phyloP scores from a whole-genome alignment of 2,113 vertebrate species.

The Penelope pileata region DNA sequence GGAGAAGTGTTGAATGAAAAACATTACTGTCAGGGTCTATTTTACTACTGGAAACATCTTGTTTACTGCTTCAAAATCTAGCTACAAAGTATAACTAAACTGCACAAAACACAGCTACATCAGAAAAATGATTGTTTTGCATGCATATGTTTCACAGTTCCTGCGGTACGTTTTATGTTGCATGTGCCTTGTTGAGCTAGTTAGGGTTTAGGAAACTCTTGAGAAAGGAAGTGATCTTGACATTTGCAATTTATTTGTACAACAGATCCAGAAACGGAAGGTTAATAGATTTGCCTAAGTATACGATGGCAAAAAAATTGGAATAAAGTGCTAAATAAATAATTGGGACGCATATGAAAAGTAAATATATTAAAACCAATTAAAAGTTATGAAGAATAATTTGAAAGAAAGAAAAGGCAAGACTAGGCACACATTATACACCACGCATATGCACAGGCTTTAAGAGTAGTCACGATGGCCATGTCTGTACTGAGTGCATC shows the following conservation, averaged over 20 bases:
- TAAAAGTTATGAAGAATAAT: not conserved
- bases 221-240: constrained; percentile 40
- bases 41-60: constrained; percentile 26
- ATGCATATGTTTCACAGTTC: constrained; percentile 25
- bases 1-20: not conserved
- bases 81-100: too few species aligned
- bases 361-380: not conserved
- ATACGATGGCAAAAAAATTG: not conserved
- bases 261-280: constrained; percentile 13
- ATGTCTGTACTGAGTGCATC: not conserved
- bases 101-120: constrained; percentile 22
- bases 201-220: constrained; percentile 37
- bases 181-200: constrained; percentile 12
- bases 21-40: not conserved
- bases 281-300: not conserved
- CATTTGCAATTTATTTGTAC: constrained; percentile 35
- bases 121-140: not conserved
- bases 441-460: not conserved
- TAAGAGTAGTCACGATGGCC: not conserved
- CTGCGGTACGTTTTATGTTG: constrained; percentile 32
- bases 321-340: constrained; percentile 8
- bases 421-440: not conserved
- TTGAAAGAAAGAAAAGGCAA: constrained; percentile 22
- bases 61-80: constrained; percentile 23
- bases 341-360: not conserved